Evolutionary conservation across 2,888 invertebrate species (phyloP), one percentile per base, ranked within the genome.

Genomic region (Adela reaumurella): DNA sequence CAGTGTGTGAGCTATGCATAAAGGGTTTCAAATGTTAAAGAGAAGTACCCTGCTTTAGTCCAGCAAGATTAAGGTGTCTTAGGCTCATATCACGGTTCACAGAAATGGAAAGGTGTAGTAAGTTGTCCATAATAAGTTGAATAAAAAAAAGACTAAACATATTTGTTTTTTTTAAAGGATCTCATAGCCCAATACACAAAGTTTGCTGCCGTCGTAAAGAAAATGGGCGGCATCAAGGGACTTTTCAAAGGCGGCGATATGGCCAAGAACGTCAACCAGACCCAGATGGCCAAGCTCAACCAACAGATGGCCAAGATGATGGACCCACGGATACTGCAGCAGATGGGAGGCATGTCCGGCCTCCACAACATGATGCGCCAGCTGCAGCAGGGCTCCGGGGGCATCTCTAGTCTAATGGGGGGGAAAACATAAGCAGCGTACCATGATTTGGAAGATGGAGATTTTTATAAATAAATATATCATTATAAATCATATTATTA

Each of bases 251-350:
- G 96, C 50, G 98, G 98, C 35, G 98, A 99, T 65, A 96, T 98
- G 89, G 90, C 94, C 3, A 98, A 97, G 72, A 99, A 99, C 73
- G 96, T 99, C 0, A 99, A 99, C 73, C 96, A 94, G 56, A 89
- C 89, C 29, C 98, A 99, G 81, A 98, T 99, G 96, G 94, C 95
- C 1, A 97, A 97, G 74, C 82, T 99, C 10, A 98, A 99, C 73
- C 97, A 97, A 71, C 97, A 99, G 79, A 98, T 99, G 97, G 97
- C 98, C 5, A 96, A 94, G 72, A 97, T 99, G 96, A 99, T 99
- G 91, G 99, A 99, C 76, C 99, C 99, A 0, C 83, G 97, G 51
- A 94, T 99, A 56, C 80, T 99, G 46, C 97, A 98, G 61, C 98
- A 99, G 62, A 88, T 88, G 97, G 97, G 97, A 58, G 98, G 98